These are phyloP conservation scores for Noctilio leporinus DNA, from an alignment of 2,113 vertebrate genomes.

Conservation along the genomic window DNA sequence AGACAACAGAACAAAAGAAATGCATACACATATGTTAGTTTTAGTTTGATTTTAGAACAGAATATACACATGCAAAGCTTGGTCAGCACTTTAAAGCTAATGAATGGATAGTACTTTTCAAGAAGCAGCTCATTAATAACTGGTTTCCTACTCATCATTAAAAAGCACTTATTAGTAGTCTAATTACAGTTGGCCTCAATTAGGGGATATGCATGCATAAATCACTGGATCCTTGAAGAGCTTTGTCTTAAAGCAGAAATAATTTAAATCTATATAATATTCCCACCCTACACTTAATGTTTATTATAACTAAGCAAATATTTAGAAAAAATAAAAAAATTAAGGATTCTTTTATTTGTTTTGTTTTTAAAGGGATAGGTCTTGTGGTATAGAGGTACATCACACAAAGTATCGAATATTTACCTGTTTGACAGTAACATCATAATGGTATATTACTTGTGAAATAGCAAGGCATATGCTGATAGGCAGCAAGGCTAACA, in stretches of 20 bases:
- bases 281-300: not conserved
- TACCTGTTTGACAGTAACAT: not conserved
- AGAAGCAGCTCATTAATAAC: constrained; percentile 3
- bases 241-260: not conserved
- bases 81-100: not conserved
- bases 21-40: not conserved
- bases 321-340: not conserved
- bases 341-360: not conserved
- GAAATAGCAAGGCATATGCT: not conserved
- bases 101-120: not conserved
- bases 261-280: not conserved
- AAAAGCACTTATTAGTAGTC: constrained; percentile 22
- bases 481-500: not conserved
- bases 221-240: not conserved
- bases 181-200: not conserved
- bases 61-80: not conserved
- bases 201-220: not conserved
- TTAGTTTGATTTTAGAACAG: not conserved
- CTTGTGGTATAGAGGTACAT: not conserved
- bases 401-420: not conserved
- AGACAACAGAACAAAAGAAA: not conserved
- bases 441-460: not conserved
- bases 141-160: not conserved
- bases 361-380: not conserved
- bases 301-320: not conserved